Percentiles rank a stretch among this genome's conserved stretches.
Conservation (phyloP, 2,113 vertebrate species). For the Centropristis striata region DNA sequence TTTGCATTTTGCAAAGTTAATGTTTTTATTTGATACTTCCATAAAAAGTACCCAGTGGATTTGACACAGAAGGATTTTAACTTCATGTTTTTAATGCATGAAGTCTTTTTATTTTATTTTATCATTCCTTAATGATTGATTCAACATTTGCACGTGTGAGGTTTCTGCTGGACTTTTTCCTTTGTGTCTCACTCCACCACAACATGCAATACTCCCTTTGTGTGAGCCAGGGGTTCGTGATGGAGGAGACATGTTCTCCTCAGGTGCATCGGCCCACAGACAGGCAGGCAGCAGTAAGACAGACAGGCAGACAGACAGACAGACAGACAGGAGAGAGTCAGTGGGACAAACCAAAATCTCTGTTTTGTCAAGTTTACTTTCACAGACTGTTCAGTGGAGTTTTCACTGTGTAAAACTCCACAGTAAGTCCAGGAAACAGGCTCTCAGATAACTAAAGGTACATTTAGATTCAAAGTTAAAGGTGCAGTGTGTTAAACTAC, state of each 20-base stretch:
- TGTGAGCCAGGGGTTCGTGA: conserved; percentile 22
- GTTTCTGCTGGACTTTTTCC: conserved; percentile 36
- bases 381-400: conserved; percentile 67
- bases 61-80: too few species aligned
- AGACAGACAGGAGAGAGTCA: background rate
- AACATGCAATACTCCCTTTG: conserved; percentile 75
- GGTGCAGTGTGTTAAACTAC: conserved; percentile 38
- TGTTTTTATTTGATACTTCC: too few species aligned
- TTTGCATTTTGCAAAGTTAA: too few species aligned
- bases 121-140: background rate
- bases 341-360: conserved; percentile 61
- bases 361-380: conserved; percentile 60
- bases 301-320: background rate
- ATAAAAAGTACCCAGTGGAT: too few species aligned
- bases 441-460: conserved; percentile 39
- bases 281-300: background rate
- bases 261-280: conserved; percentile 55
- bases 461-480: conserved; percentile 20
- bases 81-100: too few species aligned
- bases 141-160: background rate
- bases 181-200: conserved; percentile 49
- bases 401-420: conserved; percentile 52
- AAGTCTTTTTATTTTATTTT: too few species aligned
- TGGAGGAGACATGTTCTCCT: conserved; percentile 67
- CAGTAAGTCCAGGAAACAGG: conserved; percentile 58